Percentiles rank a stretch among this genome's conserved stretches.
phyloP scores from a whole-genome alignment of 2,888 invertebrate genomes.

The Trissonchulus sp. region DNA sequence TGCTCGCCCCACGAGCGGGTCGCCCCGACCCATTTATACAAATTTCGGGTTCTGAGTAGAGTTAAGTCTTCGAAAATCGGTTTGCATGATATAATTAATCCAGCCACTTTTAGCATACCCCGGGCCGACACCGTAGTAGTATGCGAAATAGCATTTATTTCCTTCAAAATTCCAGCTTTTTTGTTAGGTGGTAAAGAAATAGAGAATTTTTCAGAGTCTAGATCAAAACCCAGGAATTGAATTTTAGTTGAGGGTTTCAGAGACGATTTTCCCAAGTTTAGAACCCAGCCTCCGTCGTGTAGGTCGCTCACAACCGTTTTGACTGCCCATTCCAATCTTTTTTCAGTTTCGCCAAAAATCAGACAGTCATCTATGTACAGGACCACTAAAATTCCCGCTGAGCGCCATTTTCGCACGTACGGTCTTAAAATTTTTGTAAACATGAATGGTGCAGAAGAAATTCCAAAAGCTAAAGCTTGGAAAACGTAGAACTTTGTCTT shows the following conservation, averaged over 20 bases:
- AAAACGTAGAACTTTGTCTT: background rate
- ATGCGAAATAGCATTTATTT: background rate
- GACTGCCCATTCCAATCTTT: background rate
- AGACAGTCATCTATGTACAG: slow-evolving; percentile 6
- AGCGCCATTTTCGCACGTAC: background rate
- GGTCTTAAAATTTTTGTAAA: background rate
- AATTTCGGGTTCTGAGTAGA: too few relatives aligned
- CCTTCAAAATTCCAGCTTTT: background rate
- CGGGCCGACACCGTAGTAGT: background rate
- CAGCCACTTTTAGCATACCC: background rate
- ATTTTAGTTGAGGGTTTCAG: background rate
- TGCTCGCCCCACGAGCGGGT: too few relatives aligned
- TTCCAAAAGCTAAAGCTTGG: background rate
- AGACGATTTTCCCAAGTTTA: background rate
- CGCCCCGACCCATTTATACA: too few relatives aligned
- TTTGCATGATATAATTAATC: background rate
- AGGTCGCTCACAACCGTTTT: background rate
- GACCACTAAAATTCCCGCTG: background rate
- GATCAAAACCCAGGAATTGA: background rate
- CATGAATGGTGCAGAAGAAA: slow-evolving; percentile 5
- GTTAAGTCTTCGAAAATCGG: background rate
- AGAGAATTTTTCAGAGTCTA: background rate
- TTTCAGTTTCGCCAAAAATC: background rate
- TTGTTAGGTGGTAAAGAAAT: background rate
- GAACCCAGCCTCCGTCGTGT: background rate